Evolutionary conservation across 1,140 invertebrate genomes (phyloP).

Genomic region (Penaeus japonicus): DNA sequence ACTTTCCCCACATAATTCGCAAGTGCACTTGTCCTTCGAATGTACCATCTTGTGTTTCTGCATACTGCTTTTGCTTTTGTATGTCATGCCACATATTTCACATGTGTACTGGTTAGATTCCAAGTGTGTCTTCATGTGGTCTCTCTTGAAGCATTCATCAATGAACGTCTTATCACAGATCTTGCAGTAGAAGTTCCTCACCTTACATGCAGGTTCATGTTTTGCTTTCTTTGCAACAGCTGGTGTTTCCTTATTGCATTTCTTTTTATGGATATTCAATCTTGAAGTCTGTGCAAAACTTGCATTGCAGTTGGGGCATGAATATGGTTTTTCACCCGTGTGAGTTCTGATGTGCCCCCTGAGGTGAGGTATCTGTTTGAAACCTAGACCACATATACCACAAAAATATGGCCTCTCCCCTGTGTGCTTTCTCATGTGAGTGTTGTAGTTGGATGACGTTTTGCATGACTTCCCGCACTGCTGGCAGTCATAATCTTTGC

Average conservation of each 20-base stretch:
- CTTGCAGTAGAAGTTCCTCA: slow-evolving; percentile 38
- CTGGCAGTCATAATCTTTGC: slow-evolving; percentile 8
- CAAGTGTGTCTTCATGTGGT: slow-evolving; percentile 26
- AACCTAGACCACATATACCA: slow-evolving; percentile 7
- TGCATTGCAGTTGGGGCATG: slow-evolving; percentile 14
- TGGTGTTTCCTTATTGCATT: background rate
- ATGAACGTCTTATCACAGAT: slow-evolving; percentile 43
- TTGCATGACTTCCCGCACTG: slow-evolving; percentile 42
- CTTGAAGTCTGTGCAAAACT: slow-evolving; percentile 42
- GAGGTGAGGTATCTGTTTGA: slow-evolving; percentile 44
- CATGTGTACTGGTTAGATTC: background rate
- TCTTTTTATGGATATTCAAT: slow-evolving; percentile 34
- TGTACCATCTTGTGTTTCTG: slow-evolving; percentile 4
- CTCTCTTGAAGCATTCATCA: slow-evolving; percentile 37
- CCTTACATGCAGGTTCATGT: background rate
- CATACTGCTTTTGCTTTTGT: slow-evolving; percentile 17
- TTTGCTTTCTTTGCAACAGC: slow-evolving; percentile 15
- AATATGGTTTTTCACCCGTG: slow-evolving; percentile 40
- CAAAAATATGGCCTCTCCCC: slow-evolving; percentile 46
- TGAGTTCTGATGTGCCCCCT: slow-evolving; percentile 35
- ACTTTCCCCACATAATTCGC: slow-evolving; percentile 18
- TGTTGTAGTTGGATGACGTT: slow-evolving; percentile 36
- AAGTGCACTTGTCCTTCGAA: background rate
- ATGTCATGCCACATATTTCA: slow-evolving; percentile 25
- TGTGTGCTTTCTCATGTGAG: slow-evolving; percentile 36